Evolutionary conservation across 2,113 vertebrate species (phyloP), one percentile per base, ranked within the genome.

Genomic region (Emberiza fucata): DNA sequence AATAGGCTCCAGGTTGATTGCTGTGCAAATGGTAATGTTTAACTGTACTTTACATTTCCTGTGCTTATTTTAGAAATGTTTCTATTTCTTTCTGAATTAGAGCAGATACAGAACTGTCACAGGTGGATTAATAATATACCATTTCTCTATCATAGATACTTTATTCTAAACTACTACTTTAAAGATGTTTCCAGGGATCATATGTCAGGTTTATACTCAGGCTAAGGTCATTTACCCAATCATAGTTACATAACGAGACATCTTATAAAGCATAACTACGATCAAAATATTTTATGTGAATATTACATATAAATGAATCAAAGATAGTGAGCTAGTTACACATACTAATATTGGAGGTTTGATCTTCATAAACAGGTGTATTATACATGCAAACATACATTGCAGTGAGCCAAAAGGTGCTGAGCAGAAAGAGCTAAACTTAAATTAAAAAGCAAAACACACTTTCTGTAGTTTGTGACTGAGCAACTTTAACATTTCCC

Each of bases 21-120:
- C 68, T 72, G 51, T 86, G 76, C 60, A 94, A 94, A 93, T 93
- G 47, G 54, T 42, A 88, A 81, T 33, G 66, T 90, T 80, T 85
- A 61, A 91, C 73, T 51, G 60, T 64, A 51, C 47, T 90, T 93
- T 81, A 90, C 23, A 66, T 76, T 75, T 94, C 54, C 85, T 78
- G 53, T 73, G 64, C 79, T 96, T 94, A 93, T 95, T 97, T 96
- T 96, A 94, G 93, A 80, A 95, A 96, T n/a, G 37, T 93, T 94
- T 94, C 71, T 80, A 69, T 92, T 94, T 95, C 59, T 80, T 70
- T 78, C 60, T 0, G 0, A 93, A 86, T 92, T 59, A 86, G 71
- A 85, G 77, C 13, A 94, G 68, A 70, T 69, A 77, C 56, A 63
- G 78, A 27, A 37, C 35, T 88, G 68, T 35, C 42, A 42, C 15